Evolutionary conservation across 2,888 invertebrate genomes (phyloP).

Genomic region (Cephus runcator): DNA sequence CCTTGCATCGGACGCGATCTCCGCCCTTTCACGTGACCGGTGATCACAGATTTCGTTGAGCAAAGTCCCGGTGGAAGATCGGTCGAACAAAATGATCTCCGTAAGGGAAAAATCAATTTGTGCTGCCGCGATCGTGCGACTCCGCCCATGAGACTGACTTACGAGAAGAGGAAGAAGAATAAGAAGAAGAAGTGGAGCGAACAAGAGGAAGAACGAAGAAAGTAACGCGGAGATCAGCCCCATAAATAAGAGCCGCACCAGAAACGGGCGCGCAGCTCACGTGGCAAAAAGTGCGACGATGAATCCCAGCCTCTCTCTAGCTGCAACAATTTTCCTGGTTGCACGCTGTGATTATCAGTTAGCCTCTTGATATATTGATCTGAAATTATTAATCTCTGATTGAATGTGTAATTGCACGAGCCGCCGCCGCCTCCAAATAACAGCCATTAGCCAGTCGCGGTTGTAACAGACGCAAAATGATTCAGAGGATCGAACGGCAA

Average conservation of each 20-base stretch:
- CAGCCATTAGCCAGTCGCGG: constrained; percentile 25
- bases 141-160: constrained; percentile 15
- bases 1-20: not conserved
- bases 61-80: not conserved
- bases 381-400: constrained; percentile 49
- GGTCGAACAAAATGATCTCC: not conserved
- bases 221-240: constrained; percentile 14
- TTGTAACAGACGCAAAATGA: constrained; percentile 40
- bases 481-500: constrained; percentile 2
- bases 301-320: not conserved
- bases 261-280: constrained; percentile 26
- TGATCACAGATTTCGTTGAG: not conserved
- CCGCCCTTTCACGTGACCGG: not conserved
- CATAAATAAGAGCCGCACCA: constrained; percentile 38
- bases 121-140: constrained; percentile 19
- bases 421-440: constrained; percentile 16
- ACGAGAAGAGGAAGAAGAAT: constrained; percentile 7
- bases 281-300: not conserved
- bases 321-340: constrained; percentile 12
- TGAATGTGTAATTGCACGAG: constrained; percentile 52
- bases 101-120: constrained; percentile 29
- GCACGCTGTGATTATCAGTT: constrained; percentile 33
- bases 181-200: not conserved
- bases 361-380: constrained; percentile 41
- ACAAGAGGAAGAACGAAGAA: constrained; percentile 9